phyloP scores from a whole-genome alignment of 2,888 invertebrate species.

The Polydrusus tereticollis region DNA sequence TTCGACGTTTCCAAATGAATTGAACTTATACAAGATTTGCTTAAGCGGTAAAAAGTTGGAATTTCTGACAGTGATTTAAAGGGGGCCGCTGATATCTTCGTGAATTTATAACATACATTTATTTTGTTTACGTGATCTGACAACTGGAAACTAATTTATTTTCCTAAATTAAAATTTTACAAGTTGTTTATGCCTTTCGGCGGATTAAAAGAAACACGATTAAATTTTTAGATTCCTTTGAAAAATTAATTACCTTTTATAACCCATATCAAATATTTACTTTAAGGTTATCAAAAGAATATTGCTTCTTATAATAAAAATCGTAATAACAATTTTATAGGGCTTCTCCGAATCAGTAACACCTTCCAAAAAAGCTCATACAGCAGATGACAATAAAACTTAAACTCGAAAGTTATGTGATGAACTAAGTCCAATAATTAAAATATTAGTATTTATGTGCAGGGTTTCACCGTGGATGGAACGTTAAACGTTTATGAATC shows the following conservation, averaged over 20 bases:
- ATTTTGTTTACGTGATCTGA: conserved; percentile 18
- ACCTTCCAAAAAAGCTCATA: no score
- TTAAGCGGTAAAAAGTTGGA: conserved; percentile 36
- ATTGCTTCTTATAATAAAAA: neutral
- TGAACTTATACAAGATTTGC: conserved; percentile 35
- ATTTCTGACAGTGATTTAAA: conserved; percentile 39
- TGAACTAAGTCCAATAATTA: no score
- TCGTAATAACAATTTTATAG: neutral
- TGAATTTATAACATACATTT: conserved; percentile 36
- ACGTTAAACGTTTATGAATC: no score
- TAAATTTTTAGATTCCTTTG: neutral
- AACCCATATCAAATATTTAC: neutral
- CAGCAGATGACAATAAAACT: no score
- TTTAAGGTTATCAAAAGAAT: neutral
- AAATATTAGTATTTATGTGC: no score
- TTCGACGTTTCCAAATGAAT: conserved; percentile 21
- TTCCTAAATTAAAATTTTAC: conserved; percentile 9
- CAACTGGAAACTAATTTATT: conserved; percentile 12
- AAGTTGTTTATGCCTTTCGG: neutral
- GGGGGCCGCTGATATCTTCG: conserved; percentile 31
- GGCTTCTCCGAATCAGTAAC: no score
- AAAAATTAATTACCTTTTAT: neutral
- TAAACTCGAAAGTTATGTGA: no score
- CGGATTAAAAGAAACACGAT: neutral
- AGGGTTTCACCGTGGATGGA: no score